Conservation (phyloP, 2,113 vertebrate species). For the Neogobius melanostomus region DNA sequence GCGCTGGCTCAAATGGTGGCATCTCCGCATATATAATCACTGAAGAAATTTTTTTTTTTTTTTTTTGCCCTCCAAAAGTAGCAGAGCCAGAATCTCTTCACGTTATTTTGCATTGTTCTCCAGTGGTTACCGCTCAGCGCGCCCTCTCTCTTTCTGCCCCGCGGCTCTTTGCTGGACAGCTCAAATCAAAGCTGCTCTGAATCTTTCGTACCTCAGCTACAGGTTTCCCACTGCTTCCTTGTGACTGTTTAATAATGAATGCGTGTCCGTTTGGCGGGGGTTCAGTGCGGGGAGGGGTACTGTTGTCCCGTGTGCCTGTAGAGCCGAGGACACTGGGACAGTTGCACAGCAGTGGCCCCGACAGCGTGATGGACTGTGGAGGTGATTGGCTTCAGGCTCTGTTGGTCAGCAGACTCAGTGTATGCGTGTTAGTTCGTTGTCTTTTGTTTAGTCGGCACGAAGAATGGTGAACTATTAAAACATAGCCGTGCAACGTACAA, state of each 20-base stretch:
- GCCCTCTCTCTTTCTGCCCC: constrained; percentile 20
- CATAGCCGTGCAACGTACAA: too few species aligned
- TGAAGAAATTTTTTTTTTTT: too few species aligned
- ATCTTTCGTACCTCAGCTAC: constrained; percentile 41
- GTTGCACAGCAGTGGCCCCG: constrained; percentile 39
- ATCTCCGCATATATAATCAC: too few species aligned
- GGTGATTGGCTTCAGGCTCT: constrained; percentile 39
- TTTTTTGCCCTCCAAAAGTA: constrained; percentile 12
- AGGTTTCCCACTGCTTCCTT: constrained; percentile 50
- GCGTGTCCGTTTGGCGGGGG: constrained; percentile 28
- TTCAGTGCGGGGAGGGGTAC: constrained; percentile 21
- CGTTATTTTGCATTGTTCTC: not conserved
- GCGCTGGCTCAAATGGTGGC: too few species aligned
- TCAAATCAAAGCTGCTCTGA: constrained; percentile 41
- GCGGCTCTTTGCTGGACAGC: constrained; percentile 48
- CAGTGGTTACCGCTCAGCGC: constrained; percentile 14
- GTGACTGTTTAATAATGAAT: constrained; percentile 68
- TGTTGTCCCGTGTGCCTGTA: constrained; percentile 41
- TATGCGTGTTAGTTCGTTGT: constrained; percentile 8
- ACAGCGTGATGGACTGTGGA: constrained; percentile 42
- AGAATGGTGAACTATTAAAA: not conserved
- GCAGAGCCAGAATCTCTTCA: constrained; percentile 15
- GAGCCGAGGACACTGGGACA: constrained; percentile 36
- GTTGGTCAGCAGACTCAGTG: constrained; percentile 12
- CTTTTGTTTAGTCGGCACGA: constrained; percentile 8